Conservation (phyloP, 2,797 vertebrate genomes). For the Cyprinella venusta region DNA sequence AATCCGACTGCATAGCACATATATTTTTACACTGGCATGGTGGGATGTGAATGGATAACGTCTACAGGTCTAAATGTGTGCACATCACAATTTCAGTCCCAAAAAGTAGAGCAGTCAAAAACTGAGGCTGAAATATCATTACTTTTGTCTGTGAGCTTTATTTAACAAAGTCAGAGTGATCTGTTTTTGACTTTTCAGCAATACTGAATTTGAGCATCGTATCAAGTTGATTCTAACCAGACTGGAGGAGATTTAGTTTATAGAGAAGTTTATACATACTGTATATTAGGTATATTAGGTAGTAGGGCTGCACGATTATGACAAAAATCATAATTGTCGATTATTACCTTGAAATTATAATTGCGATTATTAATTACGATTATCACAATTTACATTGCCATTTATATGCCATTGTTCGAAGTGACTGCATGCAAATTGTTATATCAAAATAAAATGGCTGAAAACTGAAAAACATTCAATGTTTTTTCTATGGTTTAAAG, state of each 20-base stretch:
- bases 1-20: not conserved
- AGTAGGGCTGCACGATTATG: too few species aligned
- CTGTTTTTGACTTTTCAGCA: not conserved
- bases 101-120: not conserved
- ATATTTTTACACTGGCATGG: not conserved
- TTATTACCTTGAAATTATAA: too few species aligned
- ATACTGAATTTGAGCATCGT: not conserved
- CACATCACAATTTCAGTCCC: not conserved
- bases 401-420: too few species aligned
- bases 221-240: not conserved
- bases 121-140: not conserved
- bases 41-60: not conserved
- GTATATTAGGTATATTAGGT: too few species aligned
- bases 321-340: too few species aligned
- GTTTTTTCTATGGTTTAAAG: too few species aligned
- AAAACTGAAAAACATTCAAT: too few species aligned
- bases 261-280: not conserved
- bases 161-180: too few species aligned
- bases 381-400: too few species aligned
- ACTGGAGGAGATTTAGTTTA: not conserved
- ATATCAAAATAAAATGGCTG: too few species aligned
- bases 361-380: too few species aligned
- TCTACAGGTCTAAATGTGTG: not conserved
- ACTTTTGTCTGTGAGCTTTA: not conserved
- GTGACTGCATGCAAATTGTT: too few species aligned